Conservation (phyloP, 2,888 invertebrate genomes). For the Coenonympha glycerion region DNA sequence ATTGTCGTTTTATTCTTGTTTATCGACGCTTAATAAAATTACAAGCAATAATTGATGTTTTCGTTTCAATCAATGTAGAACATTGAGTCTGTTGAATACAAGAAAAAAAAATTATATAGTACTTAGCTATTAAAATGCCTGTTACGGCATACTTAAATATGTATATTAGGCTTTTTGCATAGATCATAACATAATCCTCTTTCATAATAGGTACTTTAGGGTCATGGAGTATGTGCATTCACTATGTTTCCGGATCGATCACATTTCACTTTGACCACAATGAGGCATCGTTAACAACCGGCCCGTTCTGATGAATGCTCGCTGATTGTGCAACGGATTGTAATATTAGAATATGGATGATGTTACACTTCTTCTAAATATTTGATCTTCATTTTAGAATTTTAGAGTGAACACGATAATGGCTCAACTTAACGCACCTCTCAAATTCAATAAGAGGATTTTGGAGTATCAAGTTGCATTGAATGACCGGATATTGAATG, state of each 20-base stretch:
- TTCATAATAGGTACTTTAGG: slow-evolving; percentile 1
- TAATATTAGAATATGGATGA: slow-evolving; percentile 45
- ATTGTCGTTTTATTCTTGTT: not conserved
- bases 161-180: slow-evolving; percentile 2
- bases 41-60: not conserved
- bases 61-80: not conserved
- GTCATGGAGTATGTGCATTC: slow-evolving; percentile 10
- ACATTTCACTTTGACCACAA: slow-evolving; percentile 40
- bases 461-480: too few relatives aligned
- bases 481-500: too few relatives aligned
- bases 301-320: slow-evolving; percentile 43
- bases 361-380: slow-evolving; percentile 37
- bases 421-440: not conserved
- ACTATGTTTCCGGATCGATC: slow-evolving; percentile 34
- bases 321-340: slow-evolving; percentile 46
- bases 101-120: too few relatives aligned
- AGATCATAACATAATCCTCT: not conserved
- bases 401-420: not conserved
- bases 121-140: too few relatives aligned
- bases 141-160: too few relatives aligned
- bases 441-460: not conserved
- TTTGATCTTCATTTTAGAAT: slow-evolving; percentile 12
- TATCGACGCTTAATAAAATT: too few relatives aligned
- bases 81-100: too few relatives aligned
- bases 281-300: slow-evolving; percentile 39